These are phyloP conservation scores for Copidosoma aretas DNA, from an alignment of 2,888 invertebrate species.

Conservation along the genomic window DNA sequence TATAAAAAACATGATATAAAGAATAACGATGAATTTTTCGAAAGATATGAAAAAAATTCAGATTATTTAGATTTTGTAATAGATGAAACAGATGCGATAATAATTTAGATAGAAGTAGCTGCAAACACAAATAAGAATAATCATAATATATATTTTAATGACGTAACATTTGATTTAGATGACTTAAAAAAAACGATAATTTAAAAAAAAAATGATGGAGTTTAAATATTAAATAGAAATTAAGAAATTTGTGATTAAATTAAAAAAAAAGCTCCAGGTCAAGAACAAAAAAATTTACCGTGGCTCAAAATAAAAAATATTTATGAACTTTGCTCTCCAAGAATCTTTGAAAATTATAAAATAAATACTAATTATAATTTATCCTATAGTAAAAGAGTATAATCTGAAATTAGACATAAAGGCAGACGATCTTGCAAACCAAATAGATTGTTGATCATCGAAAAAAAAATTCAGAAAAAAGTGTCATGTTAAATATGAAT, in stretches of 20 bases:
- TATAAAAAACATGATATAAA: constrained; percentile 31
- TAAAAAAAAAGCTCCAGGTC: constrained; percentile 46
- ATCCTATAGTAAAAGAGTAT: constrained; percentile 15
- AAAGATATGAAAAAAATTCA: no score
- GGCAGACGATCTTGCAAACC: constrained; percentile 24
- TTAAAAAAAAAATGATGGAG: constrained; percentile 39
- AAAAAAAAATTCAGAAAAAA: constrained; percentile 13
- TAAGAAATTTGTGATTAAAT: constrained; percentile 25
- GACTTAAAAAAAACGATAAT: no score
- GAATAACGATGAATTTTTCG: constrained; percentile 28
- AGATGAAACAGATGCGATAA: constrained; percentile 20
- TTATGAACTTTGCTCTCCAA: constrained; percentile 47
- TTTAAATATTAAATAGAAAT: constrained; percentile 41
- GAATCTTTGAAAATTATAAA: constrained; percentile 41
- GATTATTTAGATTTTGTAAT: no score
- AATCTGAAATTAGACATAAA: constrained; percentile 31
- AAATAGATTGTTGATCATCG: constrained; percentile 20
- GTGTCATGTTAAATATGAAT: constrained; percentile 6
- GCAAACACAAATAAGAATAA: no score
- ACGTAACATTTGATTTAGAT: constrained; percentile 23
- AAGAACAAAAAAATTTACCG: constrained; percentile 46
- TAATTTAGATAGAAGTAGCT: no score
- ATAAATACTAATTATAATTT: constrained; percentile 17
- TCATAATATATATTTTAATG: constrained; percentile 32
- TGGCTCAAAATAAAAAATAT: constrained; percentile 42